These are phyloP conservation scores for Auanema sp. DNA, from an alignment of 2,888 invertebrate species.

Conservation along the genomic window DNA sequence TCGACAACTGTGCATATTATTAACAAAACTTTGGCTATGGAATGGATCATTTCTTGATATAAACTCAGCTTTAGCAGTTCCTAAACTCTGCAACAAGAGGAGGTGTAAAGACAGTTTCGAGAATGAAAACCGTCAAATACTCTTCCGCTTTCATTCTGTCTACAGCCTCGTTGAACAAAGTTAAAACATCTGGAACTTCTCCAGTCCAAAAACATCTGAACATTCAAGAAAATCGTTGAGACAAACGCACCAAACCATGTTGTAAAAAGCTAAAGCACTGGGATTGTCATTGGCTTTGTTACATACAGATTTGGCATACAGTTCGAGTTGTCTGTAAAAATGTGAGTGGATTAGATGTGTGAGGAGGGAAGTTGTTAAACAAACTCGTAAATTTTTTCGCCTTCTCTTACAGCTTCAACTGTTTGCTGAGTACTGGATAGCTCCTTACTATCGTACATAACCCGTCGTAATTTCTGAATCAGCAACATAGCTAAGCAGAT, in stretches of 20 bases:
- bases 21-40: no score
- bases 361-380: background rate
- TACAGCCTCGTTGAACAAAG: no score
- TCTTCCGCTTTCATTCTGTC: no score
- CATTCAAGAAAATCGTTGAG: no score
- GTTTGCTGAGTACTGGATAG: background rate
- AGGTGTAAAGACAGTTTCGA: no score
- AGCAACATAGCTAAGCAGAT: background rate
- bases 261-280: background rate
- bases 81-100: no score
- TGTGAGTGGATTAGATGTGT: background rate
- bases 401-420: background rate
- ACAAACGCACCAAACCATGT: background rate
- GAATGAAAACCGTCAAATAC: no score
- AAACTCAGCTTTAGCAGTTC: no score
- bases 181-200: no score
- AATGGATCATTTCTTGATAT: no score
- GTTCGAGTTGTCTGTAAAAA: constrained; percentile 2
- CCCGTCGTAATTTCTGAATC: background rate
- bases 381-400: background rate
- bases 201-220: no score
- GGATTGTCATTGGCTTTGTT: background rate
- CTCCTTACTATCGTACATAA: background rate
- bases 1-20: no score
- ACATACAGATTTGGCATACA: constrained; percentile 1